phyloP scores from a whole-genome alignment of 2,797 vertebrate species.

The Mustela erminea region DNA sequence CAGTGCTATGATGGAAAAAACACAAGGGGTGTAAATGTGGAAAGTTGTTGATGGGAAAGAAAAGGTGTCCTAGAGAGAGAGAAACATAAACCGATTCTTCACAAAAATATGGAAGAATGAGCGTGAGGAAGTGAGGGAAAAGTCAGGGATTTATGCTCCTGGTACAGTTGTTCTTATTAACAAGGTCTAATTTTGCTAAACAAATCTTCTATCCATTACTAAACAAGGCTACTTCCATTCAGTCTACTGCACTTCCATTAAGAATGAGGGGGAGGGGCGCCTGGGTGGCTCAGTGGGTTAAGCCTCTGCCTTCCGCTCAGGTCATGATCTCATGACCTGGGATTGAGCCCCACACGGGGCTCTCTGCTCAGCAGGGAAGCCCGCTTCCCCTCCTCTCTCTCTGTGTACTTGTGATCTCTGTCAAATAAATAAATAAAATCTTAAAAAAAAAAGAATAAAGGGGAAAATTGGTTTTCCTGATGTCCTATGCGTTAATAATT shows the following conservation, averaged over 20 bases:
- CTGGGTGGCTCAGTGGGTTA: too few species aligned
- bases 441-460: background rate
- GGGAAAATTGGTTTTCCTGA: background rate
- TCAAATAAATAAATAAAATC: too few species aligned
- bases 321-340: too few species aligned
- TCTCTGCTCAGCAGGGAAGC: too few species aligned
- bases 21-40: background rate
- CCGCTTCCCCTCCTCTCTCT: too few species aligned
- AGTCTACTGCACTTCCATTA: slow-evolving; percentile 9
- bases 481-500: background rate
- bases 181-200: background rate
- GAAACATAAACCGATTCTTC: background rate
- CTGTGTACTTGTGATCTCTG: too few species aligned
- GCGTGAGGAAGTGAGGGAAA: background rate
- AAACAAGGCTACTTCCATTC: background rate
- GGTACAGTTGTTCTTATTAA: background rate
- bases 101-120: background rate
- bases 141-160: background rate
- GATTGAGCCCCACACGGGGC: too few species aligned
- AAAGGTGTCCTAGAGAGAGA: background rate
- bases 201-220: background rate
- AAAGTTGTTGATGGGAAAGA: background rate
- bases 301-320: too few species aligned
- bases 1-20: background rate
- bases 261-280: background rate